A percentile compares a stretch with the other conserved stretches of the same genome.
Conservation (phyloP, 2,888 invertebrate genomes). For the Eilema griseolum region DNA sequence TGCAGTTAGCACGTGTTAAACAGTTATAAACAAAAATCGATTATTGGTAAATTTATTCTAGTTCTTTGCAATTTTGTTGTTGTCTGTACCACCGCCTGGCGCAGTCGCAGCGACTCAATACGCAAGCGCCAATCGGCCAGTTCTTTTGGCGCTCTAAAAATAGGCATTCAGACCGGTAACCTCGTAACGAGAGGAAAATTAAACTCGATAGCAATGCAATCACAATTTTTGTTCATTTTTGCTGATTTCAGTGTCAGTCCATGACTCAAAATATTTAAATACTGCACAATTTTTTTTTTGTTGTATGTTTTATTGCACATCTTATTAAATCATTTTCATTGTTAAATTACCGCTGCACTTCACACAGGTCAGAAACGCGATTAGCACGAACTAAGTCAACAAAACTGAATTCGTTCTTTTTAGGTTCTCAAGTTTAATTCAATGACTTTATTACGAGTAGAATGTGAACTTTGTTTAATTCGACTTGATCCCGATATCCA, state of each 20-base stretch:
- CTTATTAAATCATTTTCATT: background rate
- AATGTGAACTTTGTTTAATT: too few species aligned
- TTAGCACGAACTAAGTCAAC: too few species aligned
- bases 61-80: background rate
- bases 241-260: background rate
- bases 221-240: constrained; percentile 8
- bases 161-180: constrained; percentile 49
- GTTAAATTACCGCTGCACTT: too few species aligned
- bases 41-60: background rate
- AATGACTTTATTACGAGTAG: too few species aligned
- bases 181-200: constrained; percentile 36
- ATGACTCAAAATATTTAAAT: background rate
- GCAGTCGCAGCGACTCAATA: background rate
- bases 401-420: too few species aligned
- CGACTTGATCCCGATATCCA: background rate
- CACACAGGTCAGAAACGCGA: too few species aligned
- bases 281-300: background rate
- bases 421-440: too few species aligned
- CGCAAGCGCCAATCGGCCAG: constrained; percentile 25
- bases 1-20: background rate
- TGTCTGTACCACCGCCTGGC: background rate
- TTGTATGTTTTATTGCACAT: background rate
- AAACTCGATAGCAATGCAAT: constrained; percentile 3
- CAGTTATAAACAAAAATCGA: background rate
- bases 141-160: constrained; percentile 52